Conservation (phyloP, 1,140 invertebrate species). For the Drosophila eugracilis region DNA sequence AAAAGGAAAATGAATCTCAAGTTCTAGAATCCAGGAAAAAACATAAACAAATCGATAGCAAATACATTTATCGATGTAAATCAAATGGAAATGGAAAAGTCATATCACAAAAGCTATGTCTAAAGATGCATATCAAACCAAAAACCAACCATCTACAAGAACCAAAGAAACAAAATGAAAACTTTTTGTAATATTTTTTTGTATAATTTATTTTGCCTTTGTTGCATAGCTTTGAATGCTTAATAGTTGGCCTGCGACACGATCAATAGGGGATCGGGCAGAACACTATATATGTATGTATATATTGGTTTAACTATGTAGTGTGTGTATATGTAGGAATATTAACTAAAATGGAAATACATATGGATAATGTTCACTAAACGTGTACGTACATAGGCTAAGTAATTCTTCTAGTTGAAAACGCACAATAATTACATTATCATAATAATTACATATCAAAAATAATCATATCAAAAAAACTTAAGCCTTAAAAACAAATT, state of each 20-base stretch:
- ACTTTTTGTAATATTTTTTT: constrained; percentile 24
- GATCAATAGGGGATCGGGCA: constrained; percentile 21
- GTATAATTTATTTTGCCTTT: constrained; percentile 53
- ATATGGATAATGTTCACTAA: constrained; percentile 44
- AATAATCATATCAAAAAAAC: constrained; percentile 35
- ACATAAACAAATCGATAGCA: not conserved
- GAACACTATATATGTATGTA: constrained; percentile 31
- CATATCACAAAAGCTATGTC: not conserved
- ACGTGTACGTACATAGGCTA: constrained; percentile 13
- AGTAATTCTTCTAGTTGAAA: constrained; percentile 45
- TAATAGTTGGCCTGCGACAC: constrained; percentile 31
- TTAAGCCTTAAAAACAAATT: constrained; percentile 48
- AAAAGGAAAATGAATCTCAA: no score
- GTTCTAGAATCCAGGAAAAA: not conserved
- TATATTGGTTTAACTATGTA: constrained; percentile 28
- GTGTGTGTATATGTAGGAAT: constrained; percentile 33
- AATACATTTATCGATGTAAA: not conserved
- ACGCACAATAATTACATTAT: constrained; percentile 26
- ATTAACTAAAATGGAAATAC: constrained; percentile 55
- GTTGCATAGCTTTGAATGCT: constrained; percentile 46
- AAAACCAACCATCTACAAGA: constrained; percentile 4
- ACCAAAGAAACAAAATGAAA: constrained; percentile 28
- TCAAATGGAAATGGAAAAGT: no score
- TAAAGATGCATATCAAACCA: not conserved
- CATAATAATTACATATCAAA: constrained; percentile 20